Conservation (phyloP, 2,797 vertebrate genomes). For the Centroberyx gerrardi region DNA sequence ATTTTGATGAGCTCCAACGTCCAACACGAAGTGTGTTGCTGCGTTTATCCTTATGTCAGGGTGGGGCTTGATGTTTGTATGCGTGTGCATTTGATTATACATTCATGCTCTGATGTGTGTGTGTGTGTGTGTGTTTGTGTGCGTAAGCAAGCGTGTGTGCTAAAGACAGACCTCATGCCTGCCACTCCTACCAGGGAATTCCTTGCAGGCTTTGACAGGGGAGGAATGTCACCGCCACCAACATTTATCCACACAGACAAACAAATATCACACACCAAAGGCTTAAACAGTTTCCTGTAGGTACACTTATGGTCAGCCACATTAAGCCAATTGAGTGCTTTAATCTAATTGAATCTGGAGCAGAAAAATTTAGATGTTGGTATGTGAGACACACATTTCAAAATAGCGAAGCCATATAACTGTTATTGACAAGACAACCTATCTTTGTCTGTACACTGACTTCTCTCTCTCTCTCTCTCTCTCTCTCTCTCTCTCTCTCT, state of each 20-base stretch:
- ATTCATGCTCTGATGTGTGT: constrained; percentile 24
- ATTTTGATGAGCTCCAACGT: constrained; percentile 79
- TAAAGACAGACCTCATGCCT: constrained; percentile 76
- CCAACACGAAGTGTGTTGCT: constrained; percentile 74
- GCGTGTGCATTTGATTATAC: constrained; percentile 41
- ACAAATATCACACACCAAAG: constrained; percentile 33
- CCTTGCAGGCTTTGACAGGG: constrained; percentile 79
- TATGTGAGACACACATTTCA: neutral
- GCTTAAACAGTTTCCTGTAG: constrained; percentile 15
- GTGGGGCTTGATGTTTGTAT: constrained; percentile 59
- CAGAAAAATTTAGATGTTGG: neutral
- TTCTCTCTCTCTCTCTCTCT: too few species aligned
- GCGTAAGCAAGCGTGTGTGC: constrained; percentile 54
- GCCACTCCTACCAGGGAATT: constrained; percentile 83
- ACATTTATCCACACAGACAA: constrained; percentile 68
- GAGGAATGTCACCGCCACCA: constrained; percentile 73
- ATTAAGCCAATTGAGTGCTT: neutral
- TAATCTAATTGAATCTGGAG: constrained; percentile 2
- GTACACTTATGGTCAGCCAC: neutral
- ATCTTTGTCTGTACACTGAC: neutral
- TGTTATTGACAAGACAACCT: neutral
- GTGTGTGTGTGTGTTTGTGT: constrained; percentile 12
- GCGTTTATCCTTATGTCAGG: constrained; percentile 76
- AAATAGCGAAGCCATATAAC: neutral
- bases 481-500: too few species aligned